A percentile compares a stretch with the other conserved stretches of the same genome.
Evolutionary conservation across 2,888 invertebrate species (phyloP).

Genomic region (Hanleya hanleyi): DNA sequence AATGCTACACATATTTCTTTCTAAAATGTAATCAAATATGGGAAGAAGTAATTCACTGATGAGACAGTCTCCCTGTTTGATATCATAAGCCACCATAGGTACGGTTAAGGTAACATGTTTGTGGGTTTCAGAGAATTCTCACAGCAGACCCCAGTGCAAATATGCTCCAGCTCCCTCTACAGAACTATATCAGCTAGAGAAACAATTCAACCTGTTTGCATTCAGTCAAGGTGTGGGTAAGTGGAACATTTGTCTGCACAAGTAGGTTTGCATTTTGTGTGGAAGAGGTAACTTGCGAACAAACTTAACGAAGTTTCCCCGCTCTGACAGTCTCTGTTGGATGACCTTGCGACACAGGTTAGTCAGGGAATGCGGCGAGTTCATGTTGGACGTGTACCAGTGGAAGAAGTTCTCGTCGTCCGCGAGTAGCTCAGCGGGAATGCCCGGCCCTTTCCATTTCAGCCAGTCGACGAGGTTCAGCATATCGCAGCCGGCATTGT

Average conservation of each 20-base stretch:
- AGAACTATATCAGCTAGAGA: too few relatives aligned
- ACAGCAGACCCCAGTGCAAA: too few relatives aligned
- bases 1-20: too few relatives aligned
- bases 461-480: conserved; percentile 73
- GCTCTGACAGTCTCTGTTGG: conserved; percentile 63
- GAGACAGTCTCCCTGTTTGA: too few relatives aligned
- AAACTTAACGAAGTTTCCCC: conserved; percentile 58
- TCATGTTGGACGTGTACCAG: conserved; percentile 67
- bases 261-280: conserved; percentile 62
- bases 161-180: too few relatives aligned
- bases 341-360: conserved; percentile 72
- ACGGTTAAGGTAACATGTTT: too few relatives aligned
- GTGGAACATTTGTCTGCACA: conserved; percentile 69
- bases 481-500: conserved; percentile 72
- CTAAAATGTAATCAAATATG: too few relatives aligned
- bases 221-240: too few relatives aligned
- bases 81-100: too few relatives aligned
- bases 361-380: conserved; percentile 67
- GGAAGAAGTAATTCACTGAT: too few relatives aligned
- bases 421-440: conserved; percentile 61
- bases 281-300: conserved; percentile 66
- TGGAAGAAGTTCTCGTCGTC: conserved; percentile 60
- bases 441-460: conserved; percentile 71
- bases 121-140: too few relatives aligned
- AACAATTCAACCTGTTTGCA: too few relatives aligned